phyloP scores from a whole-genome alignment of 2,888 invertebrate species.

The Catocala sponsa region DNA sequence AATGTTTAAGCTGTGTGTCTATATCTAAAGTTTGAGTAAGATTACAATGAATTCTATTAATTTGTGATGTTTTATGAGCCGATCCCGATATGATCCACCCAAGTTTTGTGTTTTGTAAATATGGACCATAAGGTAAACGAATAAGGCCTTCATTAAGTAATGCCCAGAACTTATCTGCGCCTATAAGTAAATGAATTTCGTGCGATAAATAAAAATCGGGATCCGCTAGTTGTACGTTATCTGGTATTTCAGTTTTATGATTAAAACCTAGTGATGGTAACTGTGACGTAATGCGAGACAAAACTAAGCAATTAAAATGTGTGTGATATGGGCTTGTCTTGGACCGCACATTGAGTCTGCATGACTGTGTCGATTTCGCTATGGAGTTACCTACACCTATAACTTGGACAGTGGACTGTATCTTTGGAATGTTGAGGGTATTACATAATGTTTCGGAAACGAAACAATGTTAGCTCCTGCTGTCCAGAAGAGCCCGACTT shows the following conservation, averaged over 20 bases:
- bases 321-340: constrained; percentile 23
- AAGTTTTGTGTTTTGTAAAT: constrained; percentile 19
- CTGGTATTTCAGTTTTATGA: constrained; percentile 16
- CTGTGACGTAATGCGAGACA: constrained; percentile 20
- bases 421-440: constrained; percentile 20
- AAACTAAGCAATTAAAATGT: constrained; percentile 28
- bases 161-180: no score
- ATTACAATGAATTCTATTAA: constrained; percentile 13
- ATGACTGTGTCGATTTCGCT: constrained; percentile 28
- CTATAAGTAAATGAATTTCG: constrained; percentile 9
- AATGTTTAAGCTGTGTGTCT: constrained; percentile 12
- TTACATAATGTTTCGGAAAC: constrained; percentile 23
- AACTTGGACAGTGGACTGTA: constrained; percentile 33
- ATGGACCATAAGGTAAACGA: constrained; percentile 14
- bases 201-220: constrained; percentile 5
- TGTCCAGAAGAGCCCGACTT: constrained; percentile 34
- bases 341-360: constrained; percentile 26
- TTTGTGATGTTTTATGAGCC: constrained; percentile 2
- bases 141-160: constrained; percentile 4
- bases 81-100: constrained; percentile 20
- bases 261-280: constrained; percentile 14
- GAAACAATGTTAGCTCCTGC: constrained; percentile 40
- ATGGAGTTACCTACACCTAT: constrained; percentile 35
- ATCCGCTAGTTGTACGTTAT: constrained; percentile 23
- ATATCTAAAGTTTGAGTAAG: constrained; percentile 13